Base-by-base conservation (phyloP, 2,113 vertebrate genomes). In the Tetraodon nigroviridis region DNA sequence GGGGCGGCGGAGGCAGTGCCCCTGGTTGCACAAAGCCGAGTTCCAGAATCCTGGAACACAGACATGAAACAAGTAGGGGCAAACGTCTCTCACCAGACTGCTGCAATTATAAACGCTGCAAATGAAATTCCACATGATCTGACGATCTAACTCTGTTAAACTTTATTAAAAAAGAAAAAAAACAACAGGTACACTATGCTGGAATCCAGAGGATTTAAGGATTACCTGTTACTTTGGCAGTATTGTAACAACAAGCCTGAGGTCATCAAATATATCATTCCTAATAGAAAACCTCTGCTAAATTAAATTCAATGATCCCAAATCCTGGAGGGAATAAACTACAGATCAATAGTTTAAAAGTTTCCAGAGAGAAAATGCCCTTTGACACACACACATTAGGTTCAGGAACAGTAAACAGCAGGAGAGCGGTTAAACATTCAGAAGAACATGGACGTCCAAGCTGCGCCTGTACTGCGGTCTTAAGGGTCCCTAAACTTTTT, bases 31-130 rank as follows among this genome's bases (percentile, higher is more conserved):
- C 65, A 92, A 88, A 20, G 86, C 84, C 71, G 92, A 94, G 82
- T 92, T 92, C 95, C 96, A 98, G 73, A 96, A 98, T 67, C 87
- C 96, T 98, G 89, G 2, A 75, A 75, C 2, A 74, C 42, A 80
- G 17, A 53, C 46, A 76, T 6, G 69, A 46, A 46, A 46, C n/a
- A 1, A 37, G 32, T 37, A 8, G 32, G 32, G 32, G 32, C 11
- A 37, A 37, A 11, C 12, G 11, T 37, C 32, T 37, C 8, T 37
- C 11, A 11, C 32, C 11, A 37, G 32, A 12, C 2, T 11, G 3
- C 32, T 37, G 3, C 32, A 37, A 37, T 12, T 10, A 37, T 12
- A 37, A 37, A 67, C 76, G 8, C 2, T 17, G 41, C 5, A 67
- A 6, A 48, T 24, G 70, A 3, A 58, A 22, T 46, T 44, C 58